Base-by-base conservation (phyloP, 2,888 invertebrate genomes). In the Apotomis turbidana region DNA sequence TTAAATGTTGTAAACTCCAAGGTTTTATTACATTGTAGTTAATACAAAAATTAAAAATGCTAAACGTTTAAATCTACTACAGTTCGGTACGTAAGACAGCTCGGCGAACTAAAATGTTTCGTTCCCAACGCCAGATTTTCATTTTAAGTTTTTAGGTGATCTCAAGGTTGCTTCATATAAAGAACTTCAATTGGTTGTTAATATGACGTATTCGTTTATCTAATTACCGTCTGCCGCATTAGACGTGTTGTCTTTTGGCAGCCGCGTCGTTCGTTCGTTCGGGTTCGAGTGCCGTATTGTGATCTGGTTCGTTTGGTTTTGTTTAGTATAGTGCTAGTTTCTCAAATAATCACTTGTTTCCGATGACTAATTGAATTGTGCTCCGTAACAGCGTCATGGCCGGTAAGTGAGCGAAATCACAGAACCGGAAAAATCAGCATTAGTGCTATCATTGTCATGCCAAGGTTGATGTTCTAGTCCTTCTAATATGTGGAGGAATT, bases 131-230 rank as follows among this genome's bases (percentile, higher is more conserved):
- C 78, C 78, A 83, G 81, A 81, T 79, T 83, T 82, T 78, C 78
- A 78, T 82, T 82, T 78, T 78, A 77, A 78, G 79, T 82, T 85
- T 86, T 87, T 89, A 83, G 84, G 81, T 77, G 81, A 80, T 83
- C 79, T 87, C 91, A 93, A 92, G 91, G 93, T 90, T 91, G 85
- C 83, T 85, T 84, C 84, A 81, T 63, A 68, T 63, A 68, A 74
- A 74, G 60, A 71, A 69, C 44, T 74, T 64, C 87, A 82, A 88
- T 89, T 90, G 84, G 84, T 87, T 75, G 74, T 76, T 77, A 83
- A 82, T 82, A 84, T 85, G 87, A 83, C 83, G 81, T 83, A 79
- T 82, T 81, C 83, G 81, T 86, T 87, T 87, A 88, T 87, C 85
- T 88, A 90, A 90, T 91, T 89, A 89, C 81, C 83, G 82, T 82